Percentiles rank a stretch among this genome's conserved stretches.
phyloP scores from a whole-genome alignment of 2,113 vertebrate genomes.

The Microcebus griseorufus region DNA sequence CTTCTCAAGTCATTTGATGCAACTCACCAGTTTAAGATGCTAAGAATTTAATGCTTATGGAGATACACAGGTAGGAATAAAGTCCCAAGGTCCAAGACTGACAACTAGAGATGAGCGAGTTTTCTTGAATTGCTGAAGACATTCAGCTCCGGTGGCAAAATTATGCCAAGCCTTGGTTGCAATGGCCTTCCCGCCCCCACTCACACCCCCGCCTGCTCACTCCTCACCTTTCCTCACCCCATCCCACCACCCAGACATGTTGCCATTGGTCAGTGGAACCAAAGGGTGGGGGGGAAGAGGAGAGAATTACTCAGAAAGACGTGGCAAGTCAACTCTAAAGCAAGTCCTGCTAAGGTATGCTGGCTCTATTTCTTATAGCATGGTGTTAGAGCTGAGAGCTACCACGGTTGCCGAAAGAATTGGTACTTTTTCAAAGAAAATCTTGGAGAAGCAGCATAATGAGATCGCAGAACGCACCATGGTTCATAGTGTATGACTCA shows the following conservation, averaged over 20 bases:
- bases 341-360: rapidly evolving
- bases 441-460: background rate
- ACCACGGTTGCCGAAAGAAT: rapidly evolving
- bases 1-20: background rate
- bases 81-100: background rate
- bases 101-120: background rate
- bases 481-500: background rate
- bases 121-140: background rate
- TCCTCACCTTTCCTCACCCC: background rate
- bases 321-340: background rate
- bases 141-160: background rate
- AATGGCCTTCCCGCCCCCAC: background rate
- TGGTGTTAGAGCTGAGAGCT: background rate
- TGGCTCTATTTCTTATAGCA: background rate
- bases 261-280: background rate
- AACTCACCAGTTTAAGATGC: background rate
- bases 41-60: background rate
- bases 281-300: no score
- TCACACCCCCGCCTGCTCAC: background rate
- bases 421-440: background rate
- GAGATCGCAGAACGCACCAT: rapidly evolving
- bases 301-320: background rate
- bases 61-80: no score
- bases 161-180: background rate
- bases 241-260: background rate